phyloP scores from a whole-genome alignment of 2,888 invertebrate genomes.

The Diaphora mendica region DNA sequence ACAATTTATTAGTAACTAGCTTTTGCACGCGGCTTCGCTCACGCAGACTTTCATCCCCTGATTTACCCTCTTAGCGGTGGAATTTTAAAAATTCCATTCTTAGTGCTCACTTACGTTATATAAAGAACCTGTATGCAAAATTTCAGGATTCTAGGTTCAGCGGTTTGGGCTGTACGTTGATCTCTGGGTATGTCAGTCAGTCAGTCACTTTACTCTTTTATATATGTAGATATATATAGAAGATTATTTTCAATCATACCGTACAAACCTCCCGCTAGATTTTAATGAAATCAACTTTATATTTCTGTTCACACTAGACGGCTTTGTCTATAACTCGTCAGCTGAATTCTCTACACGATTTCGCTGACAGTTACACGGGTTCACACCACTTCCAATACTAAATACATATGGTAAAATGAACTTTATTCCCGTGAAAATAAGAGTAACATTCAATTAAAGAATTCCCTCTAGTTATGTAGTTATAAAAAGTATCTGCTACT shows the following conservation, averaged over 20 bases:
- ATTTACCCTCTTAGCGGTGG: too few relatives aligned
- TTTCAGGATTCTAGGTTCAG: too few relatives aligned
- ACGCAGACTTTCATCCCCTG: too few relatives aligned
- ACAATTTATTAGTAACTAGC: background rate
- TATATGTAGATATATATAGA: too few relatives aligned
- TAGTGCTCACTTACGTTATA: too few relatives aligned
- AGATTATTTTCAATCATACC: background rate
- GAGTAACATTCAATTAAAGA: background rate
- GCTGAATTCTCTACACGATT: conserved; percentile 21
- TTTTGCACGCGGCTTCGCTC: too few relatives aligned
- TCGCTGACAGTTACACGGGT: background rate
- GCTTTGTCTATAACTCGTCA: conserved; percentile 21
- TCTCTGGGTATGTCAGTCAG: too few relatives aligned
- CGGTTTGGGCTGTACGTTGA: too few relatives aligned
- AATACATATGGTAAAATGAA: background rate
- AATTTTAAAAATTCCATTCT: too few relatives aligned
- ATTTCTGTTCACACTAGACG: background rate
- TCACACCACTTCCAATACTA: conserved; percentile 5
- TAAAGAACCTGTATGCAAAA: too few relatives aligned
- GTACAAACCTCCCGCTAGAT: background rate
- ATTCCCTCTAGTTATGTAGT: background rate
- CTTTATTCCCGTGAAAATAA: background rate
- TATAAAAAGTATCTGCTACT: background rate
- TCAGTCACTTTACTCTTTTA: too few relatives aligned
- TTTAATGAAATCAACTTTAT: background rate